Evolutionary conservation across 2,797 vertebrate species (phyloP), one percentile per base, ranked within the genome.

Genomic region (Scleropages formosus): DNA sequence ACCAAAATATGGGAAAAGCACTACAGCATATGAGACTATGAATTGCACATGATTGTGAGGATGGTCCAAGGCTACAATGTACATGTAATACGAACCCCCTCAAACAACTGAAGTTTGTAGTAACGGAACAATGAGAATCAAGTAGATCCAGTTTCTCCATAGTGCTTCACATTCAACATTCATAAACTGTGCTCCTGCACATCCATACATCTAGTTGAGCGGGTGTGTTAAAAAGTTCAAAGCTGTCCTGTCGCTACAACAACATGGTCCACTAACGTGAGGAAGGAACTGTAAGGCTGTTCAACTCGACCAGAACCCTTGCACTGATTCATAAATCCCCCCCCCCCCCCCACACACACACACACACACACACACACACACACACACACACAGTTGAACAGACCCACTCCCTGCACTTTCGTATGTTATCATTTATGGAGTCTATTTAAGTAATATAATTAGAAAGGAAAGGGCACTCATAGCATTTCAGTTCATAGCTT

Each of bases 131-230:
- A 10, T 49, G 56, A 26, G 44, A 85, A 84, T 91, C 88, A 90
- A 90, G 89, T 90, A 89, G 87, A 85, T 84, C 88, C 90, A 90
- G 90, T 88, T 84, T 73, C 82, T 86, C 77, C 83, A 80, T 86
- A 87, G 86, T 89, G 86, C 83, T 86, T 78, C 79, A 80, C 84
- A 83, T 89, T 79, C 85, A 59, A 89, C 88, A 90, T 90, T 88
- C 85, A 84, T 80, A 58, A 80, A 83, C 89, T 80, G 79, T 83
- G 80, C 87, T 83, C 78, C 80, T 83, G 56, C 71, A 26, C 13
- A 59, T 20, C 49, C 62, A 71, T 72, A 69, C 69, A 63, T 56
- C 18, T 72, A 13, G 26, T 58, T 26, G 27, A 56, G 44, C 15
- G 10, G 4, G 46, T 31, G 26, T 60, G 39, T 60, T 39, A 47